Percentiles rank a stretch among this genome's conserved stretches.
Evolutionary conservation across 2,113 vertebrate species (phyloP).

Genomic region (Psilopsiagon aurifrons): DNA sequence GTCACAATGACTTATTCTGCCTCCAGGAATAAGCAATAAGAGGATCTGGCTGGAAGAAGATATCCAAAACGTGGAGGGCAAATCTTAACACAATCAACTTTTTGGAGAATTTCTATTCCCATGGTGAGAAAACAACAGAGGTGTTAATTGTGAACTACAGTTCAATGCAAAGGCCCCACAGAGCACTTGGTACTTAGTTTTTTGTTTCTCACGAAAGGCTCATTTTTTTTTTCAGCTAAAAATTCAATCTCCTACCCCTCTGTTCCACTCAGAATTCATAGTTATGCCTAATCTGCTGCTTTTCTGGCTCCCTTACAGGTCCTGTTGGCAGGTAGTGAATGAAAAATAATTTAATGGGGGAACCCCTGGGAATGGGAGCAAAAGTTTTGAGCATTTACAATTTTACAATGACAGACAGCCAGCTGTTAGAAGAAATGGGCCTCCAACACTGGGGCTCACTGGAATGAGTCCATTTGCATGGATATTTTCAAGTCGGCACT

Average conservation of each 20-base stretch:
- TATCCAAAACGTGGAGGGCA: conserved; percentile 2
- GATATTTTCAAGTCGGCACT: conserved; percentile 55
- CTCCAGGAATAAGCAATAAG: conserved; percentile 24
- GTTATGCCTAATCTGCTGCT: conserved; percentile 79
- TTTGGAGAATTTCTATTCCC: conserved; percentile 56
- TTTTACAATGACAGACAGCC: conserved; percentile 62
- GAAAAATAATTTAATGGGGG: conserved; percentile 80
- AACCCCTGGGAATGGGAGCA: conserved; percentile 75
- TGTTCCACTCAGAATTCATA: conserved; percentile 77
- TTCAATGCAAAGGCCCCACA: conserved; percentile 69
- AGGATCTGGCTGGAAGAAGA: conserved; percentile 53
- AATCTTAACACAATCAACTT: conserved; percentile 60
- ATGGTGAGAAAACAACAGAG: conserved; percentile 55
- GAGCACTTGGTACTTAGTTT: conserved; percentile 61
- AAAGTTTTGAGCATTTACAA: conserved; percentile 74
- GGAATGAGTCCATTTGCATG: background rate
- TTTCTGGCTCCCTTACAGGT: conserved; percentile 76
- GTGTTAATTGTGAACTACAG: conserved; percentile 66
- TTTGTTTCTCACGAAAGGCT: conserved; percentile 74
- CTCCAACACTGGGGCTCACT: background rate
- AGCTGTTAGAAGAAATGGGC: conserved; percentile 63
- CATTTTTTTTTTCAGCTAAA: background rate
- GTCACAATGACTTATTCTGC: conserved; percentile 41
- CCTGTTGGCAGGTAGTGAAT: conserved; percentile 82
- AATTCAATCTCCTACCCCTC: conserved; percentile 66